Evolutionary conservation across 2,888 invertebrate genomes (phyloP), one percentile per base, ranked within the genome.

Genomic region (Acheta domesticus): DNA sequence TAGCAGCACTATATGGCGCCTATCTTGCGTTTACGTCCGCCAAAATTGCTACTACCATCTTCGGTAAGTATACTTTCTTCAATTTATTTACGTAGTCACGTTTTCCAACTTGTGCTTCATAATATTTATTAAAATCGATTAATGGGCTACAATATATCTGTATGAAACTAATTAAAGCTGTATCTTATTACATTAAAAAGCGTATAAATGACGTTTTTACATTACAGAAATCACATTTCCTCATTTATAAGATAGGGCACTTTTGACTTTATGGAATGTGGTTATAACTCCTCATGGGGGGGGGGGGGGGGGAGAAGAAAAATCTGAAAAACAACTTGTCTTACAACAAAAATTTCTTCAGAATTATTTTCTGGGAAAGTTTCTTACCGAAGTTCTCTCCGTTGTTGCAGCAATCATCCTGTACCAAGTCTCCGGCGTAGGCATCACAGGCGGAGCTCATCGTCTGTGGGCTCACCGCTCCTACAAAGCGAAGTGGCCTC

Each of bases 381-480:
- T 62, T 62, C 62, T 62, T 62, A 19, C 62, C 16, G 62, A 19
- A 62, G 62, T 16, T 62, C 16, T 62, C 81, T 83, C 82, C 81
- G 81, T 78, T 83, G 84, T 87, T 90, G 16, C 88, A 94, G 97
- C 94, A 16, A 88, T 93, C 80, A 79, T 93, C 2, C 86, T 96
- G 80, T 96, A 96, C 87, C 88, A 93, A 80, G 86, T 91, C 82
- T 93, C 94, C 12, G 98, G 95, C 11, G 87, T 98, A 81, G 98
- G 99, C 21, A 96, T 99, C 82, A 99, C 99, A 20, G 98, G 97
- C 23, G 99, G 99, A 48, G 97, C 96, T 2, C 99, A 99, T 88
- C 90, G 99, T 84, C 90, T 98, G 49, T 99, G 98, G 98, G 92
- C 98, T 1, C 99, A 99, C 88, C 92, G 95, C 85, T 92, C 97